phyloP scores from a whole-genome alignment of 2,888 invertebrate species.

The Loripinus fragilis region DNA sequence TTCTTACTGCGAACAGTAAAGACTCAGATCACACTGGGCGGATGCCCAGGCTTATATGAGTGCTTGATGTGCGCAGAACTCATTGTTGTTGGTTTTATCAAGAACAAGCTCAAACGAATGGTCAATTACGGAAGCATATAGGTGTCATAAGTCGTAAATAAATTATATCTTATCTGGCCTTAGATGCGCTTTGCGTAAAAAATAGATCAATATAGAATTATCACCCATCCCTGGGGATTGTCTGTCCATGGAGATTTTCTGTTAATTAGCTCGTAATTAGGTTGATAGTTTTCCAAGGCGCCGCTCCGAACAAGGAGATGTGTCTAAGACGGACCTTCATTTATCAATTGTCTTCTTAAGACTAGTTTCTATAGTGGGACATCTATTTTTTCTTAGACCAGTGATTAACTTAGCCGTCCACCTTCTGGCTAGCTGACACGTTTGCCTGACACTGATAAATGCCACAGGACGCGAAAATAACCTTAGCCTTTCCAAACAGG shows the following conservation, averaged over 20 bases:
- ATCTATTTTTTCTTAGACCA: slow-evolving; percentile 6
- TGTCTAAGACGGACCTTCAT: slow-evolving; percentile 41
- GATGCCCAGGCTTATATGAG: too few relatives aligned
- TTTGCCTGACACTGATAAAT: background rate
- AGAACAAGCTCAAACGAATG: too few relatives aligned
- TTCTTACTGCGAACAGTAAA: too few relatives aligned
- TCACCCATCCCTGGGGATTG: slow-evolving; percentile 44
- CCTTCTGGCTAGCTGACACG: slow-evolving; percentile 1
- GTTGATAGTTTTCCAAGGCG: slow-evolving; percentile 25
- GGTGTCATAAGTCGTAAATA: slow-evolving; percentile 56
- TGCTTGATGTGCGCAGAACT: too few relatives aligned
- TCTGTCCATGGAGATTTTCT: slow-evolving; percentile 54
- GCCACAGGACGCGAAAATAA: too few relatives aligned
- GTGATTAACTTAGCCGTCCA: background rate
- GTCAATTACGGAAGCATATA: background rate
- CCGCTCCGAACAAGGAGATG: background rate
- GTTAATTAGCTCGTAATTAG: slow-evolving; percentile 53
- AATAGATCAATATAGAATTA: slow-evolving; percentile 54
- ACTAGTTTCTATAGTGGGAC: slow-evolving; percentile 45
- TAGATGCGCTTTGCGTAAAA: slow-evolving; percentile 40
- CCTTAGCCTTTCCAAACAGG: too few relatives aligned
- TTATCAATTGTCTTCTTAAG: slow-evolving; percentile 51
- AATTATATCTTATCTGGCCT: slow-evolving; percentile 47
- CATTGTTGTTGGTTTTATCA: too few relatives aligned
- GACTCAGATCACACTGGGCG: too few relatives aligned